A percentile compares a stretch with the other conserved stretches of the same genome.
Evolutionary conservation across 2,888 invertebrate genomes (phyloP).

Genomic region (Melipona bicolor): DNA sequence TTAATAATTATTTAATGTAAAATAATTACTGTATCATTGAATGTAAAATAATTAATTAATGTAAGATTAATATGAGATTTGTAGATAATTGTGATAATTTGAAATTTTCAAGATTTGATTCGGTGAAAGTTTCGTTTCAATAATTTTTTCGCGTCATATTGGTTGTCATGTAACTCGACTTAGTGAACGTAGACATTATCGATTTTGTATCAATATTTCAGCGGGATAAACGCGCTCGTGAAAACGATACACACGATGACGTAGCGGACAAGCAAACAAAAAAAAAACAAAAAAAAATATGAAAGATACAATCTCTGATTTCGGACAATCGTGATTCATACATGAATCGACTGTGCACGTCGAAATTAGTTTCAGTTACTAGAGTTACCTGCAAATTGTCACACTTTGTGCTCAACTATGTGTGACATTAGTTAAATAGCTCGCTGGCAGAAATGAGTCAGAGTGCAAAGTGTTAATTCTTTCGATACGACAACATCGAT

Average conservation of each 20-base stretch:
- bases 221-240: background rate
- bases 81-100: too few relatives aligned
- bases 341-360: too few relatives aligned
- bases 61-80: too few relatives aligned
- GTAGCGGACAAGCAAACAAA: too few relatives aligned
- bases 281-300: too few relatives aligned
- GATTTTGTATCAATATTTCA: background rate
- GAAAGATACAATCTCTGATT: background rate
- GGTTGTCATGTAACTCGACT: background rate
- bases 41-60: too few relatives aligned
- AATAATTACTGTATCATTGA: too few relatives aligned
- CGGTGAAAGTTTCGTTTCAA: background rate
- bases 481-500: background rate
- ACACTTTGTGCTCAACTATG: background rate
- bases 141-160: background rate
- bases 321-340: too few relatives aligned
- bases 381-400: background rate
- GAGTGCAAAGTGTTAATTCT: background rate
- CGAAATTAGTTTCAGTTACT: too few relatives aligned
- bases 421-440: background rate
- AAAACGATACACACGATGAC: background rate
- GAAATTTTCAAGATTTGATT: too few relatives aligned
- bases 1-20: too few relatives aligned
- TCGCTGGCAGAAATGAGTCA: background rate
- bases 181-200: background rate